These are phyloP conservation scores for Semnornis frantzii DNA, from an alignment of 2,113 vertebrate species.

Conservation along the genomic window DNA sequence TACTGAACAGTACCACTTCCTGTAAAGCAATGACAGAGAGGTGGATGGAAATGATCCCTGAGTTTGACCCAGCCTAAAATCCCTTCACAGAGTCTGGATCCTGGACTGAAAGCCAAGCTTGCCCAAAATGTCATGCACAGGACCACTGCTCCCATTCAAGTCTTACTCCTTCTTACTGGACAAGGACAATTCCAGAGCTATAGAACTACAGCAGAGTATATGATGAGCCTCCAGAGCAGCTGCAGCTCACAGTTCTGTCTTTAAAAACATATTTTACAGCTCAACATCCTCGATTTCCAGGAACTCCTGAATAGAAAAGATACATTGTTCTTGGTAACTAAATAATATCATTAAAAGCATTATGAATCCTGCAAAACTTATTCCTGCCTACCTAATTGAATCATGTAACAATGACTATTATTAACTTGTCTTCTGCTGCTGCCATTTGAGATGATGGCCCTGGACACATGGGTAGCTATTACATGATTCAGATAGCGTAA, in stretches of 20 bases:
- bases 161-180: neutral
- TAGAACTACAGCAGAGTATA: neutral
- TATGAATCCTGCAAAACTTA: constrained; percentile 25
- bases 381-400: constrained; percentile 54
- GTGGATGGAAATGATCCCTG: neutral
- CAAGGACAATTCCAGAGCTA: neutral
- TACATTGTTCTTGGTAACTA: constrained; percentile 48
- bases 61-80: neutral
- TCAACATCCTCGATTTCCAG: constrained; percentile 37
- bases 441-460: constrained; percentile 39
- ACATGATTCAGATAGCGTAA: constrained; percentile 15
- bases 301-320: constrained; percentile 41
- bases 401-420: constrained; percentile 44
- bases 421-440: constrained; percentile 33
- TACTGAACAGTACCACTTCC: neutral
- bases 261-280: constrained; percentile 2
- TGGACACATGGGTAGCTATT: constrained; percentile 1
- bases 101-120: neutral
- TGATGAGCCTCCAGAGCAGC: neutral
- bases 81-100: neutral
- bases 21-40: neutral
- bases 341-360: constrained; percentile 51
- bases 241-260: neutral
- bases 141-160: neutral
- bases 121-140: neutral